Evolutionary conservation across 2,113 vertebrate genomes (phyloP).

Genomic region (Cyanistes caeruleus): DNA sequence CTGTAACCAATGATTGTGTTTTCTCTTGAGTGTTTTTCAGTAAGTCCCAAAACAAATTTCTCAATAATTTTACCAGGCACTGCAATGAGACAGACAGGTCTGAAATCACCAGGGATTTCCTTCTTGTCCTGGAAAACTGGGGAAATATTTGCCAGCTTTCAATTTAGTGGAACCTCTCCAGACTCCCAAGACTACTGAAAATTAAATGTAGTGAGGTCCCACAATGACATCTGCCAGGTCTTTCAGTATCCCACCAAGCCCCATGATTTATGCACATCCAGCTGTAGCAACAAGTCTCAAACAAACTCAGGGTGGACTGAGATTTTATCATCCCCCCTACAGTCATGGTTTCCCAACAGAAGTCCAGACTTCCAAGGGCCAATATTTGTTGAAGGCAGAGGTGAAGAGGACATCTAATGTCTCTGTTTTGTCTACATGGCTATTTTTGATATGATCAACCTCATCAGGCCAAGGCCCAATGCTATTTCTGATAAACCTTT

Average conservation of each 20-base stretch:
- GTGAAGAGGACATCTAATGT: not conserved
- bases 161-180: not conserved
- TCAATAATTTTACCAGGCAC: not conserved
- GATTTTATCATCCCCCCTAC: not conserved
- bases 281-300: not conserved
- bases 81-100: not conserved
- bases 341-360: rapidly evolving
- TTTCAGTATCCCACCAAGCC: not conserved
- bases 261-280: not conserved
- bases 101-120: not conserved
- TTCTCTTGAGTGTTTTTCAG: not conserved
- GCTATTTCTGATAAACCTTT: not conserved
- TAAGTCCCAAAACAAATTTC: not conserved
- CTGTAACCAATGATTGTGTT: not conserved
- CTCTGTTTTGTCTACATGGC: not conserved
- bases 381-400: not conserved
- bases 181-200: not conserved
- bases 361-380: not conserved
- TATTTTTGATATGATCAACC: not conserved
- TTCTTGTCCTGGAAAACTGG: not conserved
- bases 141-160: not conserved
- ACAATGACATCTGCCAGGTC: not conserved
- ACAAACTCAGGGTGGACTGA: not conserved
- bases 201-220: not conserved
- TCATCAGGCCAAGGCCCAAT: rapidly evolving